A percentile compares a stretch with the other conserved stretches of the same genome.
phyloP scores from a whole-genome alignment of 2,888 invertebrate genomes.

The Chouioia cunea region DNA sequence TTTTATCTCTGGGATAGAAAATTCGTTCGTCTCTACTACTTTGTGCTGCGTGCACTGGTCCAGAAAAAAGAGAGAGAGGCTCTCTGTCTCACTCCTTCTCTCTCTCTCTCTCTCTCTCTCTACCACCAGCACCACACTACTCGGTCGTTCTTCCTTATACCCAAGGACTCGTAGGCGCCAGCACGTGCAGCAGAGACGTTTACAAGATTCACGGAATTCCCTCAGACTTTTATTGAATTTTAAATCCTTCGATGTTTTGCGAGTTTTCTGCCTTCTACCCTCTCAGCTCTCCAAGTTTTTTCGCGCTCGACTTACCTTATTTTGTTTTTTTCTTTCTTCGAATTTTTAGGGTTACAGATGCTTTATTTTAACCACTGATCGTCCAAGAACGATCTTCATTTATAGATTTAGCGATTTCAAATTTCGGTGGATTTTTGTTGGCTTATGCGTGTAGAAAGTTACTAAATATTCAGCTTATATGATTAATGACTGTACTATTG shows the following conservation, averaged over 20 bases:
- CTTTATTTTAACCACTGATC: too few species aligned
- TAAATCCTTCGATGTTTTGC: conserved; percentile 46
- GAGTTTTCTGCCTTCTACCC: conserved; percentile 23
- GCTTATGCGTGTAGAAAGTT: too few species aligned
- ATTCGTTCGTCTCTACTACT: conserved; percentile 7
- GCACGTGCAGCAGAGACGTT: conserved; percentile 36
- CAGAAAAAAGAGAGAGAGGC: conserved; percentile 47
- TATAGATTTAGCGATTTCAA: too few species aligned
- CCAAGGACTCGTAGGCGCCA: neutral
- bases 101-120: too few species aligned
- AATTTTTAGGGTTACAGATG: too few species aligned
- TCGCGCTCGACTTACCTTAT: too few species aligned
- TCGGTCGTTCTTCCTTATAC: neutral
- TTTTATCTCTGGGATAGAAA: conserved; percentile 45
- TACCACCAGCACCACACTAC: too few species aligned
- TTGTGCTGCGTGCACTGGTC: conserved; percentile 15
- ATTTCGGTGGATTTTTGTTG: too few species aligned
- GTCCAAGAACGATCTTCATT: too few species aligned
- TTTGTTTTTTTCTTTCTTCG: too few species aligned
- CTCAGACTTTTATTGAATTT: conserved; percentile 49
- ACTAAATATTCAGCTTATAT: too few species aligned
- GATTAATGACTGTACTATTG: too few species aligned
- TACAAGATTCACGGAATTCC: conserved; percentile 47
- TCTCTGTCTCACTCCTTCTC: conserved; percentile 50
- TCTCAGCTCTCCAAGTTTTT: neutral